Percentiles rank a stretch among this genome's conserved stretches.
These are phyloP conservation scores for Araneus ventricosus DNA, from an alignment of 1,140 invertebrate genomes.

Conservation along the genomic window DNA sequence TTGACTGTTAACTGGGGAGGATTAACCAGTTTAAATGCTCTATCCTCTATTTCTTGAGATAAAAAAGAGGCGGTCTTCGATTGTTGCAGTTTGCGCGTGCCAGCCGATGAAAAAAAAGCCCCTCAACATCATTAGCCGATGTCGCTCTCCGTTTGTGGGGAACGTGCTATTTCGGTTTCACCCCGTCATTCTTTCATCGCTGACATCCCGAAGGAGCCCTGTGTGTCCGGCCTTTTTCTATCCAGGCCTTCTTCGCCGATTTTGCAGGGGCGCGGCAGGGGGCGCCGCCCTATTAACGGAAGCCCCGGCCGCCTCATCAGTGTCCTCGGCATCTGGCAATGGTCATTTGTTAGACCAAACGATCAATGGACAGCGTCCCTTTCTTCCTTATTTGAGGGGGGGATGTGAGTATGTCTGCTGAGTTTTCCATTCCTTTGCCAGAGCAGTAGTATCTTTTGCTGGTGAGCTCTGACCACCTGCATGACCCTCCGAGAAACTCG, in stretches of 20 bases:
- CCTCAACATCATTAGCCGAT: not conserved
- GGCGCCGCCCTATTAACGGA: conserved; percentile 17
- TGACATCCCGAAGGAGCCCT: not conserved
- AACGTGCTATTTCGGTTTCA: not conserved
- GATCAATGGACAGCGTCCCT: conserved; percentile 47
- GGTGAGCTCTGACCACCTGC: not conserved
- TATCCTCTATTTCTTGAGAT: not conserved
- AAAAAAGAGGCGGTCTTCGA: not conserved
- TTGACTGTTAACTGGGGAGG: too few species aligned
- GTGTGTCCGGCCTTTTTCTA: not conserved
- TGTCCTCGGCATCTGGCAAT: conserved; percentile 50
- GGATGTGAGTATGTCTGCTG: too few species aligned
- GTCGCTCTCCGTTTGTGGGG: not conserved
- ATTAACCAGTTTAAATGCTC: too few species aligned
- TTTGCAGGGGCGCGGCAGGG: not conserved
- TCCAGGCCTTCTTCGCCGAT: not conserved
- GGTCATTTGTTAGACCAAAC: conserved; percentile 64
- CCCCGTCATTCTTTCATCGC: not conserved
- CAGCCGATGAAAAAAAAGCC: not conserved
- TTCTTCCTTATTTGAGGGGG: not conserved
- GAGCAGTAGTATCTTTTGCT: too few species aligned
- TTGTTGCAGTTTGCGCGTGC: not conserved
- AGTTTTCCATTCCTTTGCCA: not conserved
- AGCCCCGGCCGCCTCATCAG: conserved; percentile 45
- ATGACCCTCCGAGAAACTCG: not conserved